A percentile compares a stretch with the other conserved stretches of the same genome.
These are phyloP conservation scores for Neodontobutis hainanensis DNA, from an alignment of 2,113 vertebrate genomes.

Conservation along the genomic window DNA sequence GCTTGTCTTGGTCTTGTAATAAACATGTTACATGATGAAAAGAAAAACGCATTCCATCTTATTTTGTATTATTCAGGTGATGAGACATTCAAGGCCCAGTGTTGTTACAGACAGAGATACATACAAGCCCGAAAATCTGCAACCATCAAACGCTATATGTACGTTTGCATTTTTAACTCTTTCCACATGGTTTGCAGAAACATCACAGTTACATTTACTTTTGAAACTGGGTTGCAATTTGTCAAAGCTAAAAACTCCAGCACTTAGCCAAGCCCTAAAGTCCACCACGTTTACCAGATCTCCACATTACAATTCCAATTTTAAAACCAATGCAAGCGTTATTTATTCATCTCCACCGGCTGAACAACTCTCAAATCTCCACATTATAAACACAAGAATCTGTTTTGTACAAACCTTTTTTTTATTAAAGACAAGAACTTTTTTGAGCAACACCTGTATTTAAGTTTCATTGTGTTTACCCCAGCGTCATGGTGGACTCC, in stretches of 20 bases:
- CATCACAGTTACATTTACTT: no score
- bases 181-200: no score
- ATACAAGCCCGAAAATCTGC: no score
- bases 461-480: slow-evolving; percentile 86
- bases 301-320: slow-evolving; percentile 33
- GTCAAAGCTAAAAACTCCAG: slow-evolving; percentile 75
- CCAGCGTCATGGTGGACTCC: slow-evolving; percentile 92
- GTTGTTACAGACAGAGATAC: no score
- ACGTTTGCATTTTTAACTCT: no score
- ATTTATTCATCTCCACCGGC: slow-evolving; percentile 14
- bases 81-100: no score
- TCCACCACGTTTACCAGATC: slow-evolving; percentile 44
- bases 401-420: slow-evolving; percentile 86
- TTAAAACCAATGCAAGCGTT: slow-evolving; percentile 16
- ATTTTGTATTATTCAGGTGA: no score
- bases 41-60: no score
- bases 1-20: no score
- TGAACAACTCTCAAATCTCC: slow-evolving; percentile 81
- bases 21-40: no score
- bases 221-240: no score
- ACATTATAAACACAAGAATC: slow-evolving; percentile 82
- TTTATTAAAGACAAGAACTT: slow-evolving; percentile 87
- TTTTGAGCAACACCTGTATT: slow-evolving; percentile 92
- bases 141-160: no score
- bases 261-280: slow-evolving; percentile 78